Base-by-base conservation (phyloP, 2,113 vertebrate genomes). In the Muntiacus reevesi region DNA sequence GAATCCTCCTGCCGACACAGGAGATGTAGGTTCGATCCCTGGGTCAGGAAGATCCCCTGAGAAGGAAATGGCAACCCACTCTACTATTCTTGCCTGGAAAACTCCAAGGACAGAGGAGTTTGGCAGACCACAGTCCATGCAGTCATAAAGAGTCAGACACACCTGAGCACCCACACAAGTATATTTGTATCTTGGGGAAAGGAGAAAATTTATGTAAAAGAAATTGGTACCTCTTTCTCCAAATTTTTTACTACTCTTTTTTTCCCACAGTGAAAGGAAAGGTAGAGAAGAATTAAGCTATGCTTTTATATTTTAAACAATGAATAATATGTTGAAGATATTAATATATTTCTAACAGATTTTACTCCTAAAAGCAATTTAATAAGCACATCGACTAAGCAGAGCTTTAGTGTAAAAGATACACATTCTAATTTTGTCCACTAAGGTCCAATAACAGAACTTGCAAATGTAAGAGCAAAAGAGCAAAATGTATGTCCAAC, bases 341-440 rank as follows among this genome's bases (percentile, higher is more conserved):
- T 43, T 87, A 25, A 85, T 14, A 64, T 43, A 54, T 10, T 76
- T 47, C 23, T 92, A 94, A 79, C 23, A 92, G 79, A 52, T 86
- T 91, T 93, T 85, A 54, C 94, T 91, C 16, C 67, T 82, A 45
- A 55, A 85, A 85, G 30, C 40, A 57, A 85, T 59, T 71, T 64
- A 85, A 92, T 87, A 94, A 89, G 40, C 4, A 33, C 88, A 79
- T 43, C 14, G 47, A 95, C 59, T 50, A 76, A 74, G 30, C 60
- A n/a, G 33, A 60, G 54, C 67, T 94, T 90, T 88, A 82, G 85
- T 93, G 93, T 90, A 74, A 88, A 94, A 91, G 76, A 57, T 17
- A 67, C 7, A 36, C 19, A 50, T 83, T 87, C 25, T 15, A 88
- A 85, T 93, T 95, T 79, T 88, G 64, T 76, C 45, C 45, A 67